Conservation (phyloP, 2,888 invertebrate genomes). For the Patella pellucida region DNA sequence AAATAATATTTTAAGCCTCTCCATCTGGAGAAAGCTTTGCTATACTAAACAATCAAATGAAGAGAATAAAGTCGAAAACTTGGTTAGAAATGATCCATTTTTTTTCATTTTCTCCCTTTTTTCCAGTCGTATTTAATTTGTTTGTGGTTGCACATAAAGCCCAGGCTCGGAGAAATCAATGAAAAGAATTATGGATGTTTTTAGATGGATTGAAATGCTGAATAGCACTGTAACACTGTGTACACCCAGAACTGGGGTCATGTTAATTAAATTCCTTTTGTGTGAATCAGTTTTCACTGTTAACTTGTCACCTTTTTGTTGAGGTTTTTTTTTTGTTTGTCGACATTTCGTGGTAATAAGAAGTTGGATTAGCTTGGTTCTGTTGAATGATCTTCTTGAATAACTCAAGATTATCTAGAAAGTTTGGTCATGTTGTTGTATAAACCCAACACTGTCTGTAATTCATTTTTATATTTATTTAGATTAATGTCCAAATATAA, state of each 20-base stretch:
- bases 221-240: neutral
- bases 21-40: too few species aligned
- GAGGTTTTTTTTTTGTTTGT: neutral
- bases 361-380: neutral
- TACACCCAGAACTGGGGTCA: slow-evolving; percentile 4
- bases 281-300: neutral
- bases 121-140: neutral
- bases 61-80: too few species aligned
- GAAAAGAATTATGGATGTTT: neutral
- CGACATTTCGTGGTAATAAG: neutral
- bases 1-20: too few species aligned
- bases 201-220: neutral
- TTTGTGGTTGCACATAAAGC: slow-evolving; percentile 3
- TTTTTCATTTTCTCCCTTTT: too few species aligned
- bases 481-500: too few species aligned
- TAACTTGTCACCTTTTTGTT: neutral
- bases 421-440: too few species aligned
- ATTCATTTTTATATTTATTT: too few species aligned
- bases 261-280: slow-evolving; percentile 4
- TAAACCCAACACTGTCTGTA: too few species aligned
- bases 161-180: neutral
- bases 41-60: too few species aligned
- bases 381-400: neutral
- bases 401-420: neutral
- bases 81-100: too few species aligned